Conservation (phyloP, 2,113 vertebrate genomes). For the Halichoeres trimaculatus region DNA sequence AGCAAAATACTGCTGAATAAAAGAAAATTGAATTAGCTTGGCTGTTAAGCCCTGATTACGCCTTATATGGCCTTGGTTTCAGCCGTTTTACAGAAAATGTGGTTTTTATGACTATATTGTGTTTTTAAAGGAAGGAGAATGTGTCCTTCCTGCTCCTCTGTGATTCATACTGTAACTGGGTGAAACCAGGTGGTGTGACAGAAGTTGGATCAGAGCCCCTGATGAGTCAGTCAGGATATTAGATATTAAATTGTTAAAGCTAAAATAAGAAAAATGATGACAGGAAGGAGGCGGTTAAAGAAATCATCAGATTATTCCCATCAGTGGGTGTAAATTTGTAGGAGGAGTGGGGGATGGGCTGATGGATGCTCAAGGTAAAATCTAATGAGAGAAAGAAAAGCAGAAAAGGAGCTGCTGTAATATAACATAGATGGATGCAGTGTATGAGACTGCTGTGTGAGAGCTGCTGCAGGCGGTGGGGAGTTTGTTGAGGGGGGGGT, state of each 20-base stretch:
- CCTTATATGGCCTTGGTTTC: too few relatives aligned
- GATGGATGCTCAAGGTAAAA: neutral
- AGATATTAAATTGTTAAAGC: too few relatives aligned
- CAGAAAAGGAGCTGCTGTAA: neutral
- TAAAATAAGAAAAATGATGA: neutral
- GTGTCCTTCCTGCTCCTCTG: slow-evolving; percentile 6
- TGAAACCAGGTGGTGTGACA: slow-evolving; percentile 16
- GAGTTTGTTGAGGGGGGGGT: slow-evolving; percentile 43
- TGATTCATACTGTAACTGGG: slow-evolving; percentile 18
- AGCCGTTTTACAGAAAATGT: too few relatives aligned
- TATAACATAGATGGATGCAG: slow-evolving; percentile 12
- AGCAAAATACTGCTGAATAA: neutral
- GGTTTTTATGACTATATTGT: too few relatives aligned
- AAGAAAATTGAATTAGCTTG: neutral
- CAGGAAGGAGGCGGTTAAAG: neutral
- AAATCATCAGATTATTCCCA: slow-evolving; percentile 6
- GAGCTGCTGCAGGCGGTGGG: slow-evolving; percentile 20
- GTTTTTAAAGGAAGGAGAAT: too few relatives aligned
- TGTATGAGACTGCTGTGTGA: slow-evolving; percentile 5
- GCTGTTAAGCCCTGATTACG: too few relatives aligned
- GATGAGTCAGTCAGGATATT: neutral
- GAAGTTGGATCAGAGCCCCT: neutral
- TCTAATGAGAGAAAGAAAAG: neutral
- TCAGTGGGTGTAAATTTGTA: neutral
- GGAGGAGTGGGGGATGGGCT: slow-evolving; percentile 1